Percentiles rank a stretch among this genome's conserved stretches.
Evolutionary conservation across 2,797 vertebrate species (phyloP).

Genomic region (Cuculus canorus): DNA sequence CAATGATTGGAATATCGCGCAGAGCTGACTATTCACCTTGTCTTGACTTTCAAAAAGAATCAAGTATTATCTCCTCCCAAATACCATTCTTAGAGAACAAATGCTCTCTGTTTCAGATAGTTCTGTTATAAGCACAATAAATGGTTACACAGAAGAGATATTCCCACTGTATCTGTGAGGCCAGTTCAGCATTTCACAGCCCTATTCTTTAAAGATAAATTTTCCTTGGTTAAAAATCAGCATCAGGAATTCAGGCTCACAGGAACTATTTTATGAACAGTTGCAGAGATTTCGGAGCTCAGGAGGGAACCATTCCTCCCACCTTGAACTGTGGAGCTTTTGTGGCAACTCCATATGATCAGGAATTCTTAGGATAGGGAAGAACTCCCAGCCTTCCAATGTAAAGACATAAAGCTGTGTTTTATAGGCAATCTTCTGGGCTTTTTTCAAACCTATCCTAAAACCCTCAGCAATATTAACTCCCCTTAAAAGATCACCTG

Average conservation of each 20-base stretch:
- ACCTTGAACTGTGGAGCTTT: conserved; percentile 29
- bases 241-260: conserved; percentile 22
- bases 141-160: conserved; percentile 26
- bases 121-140: conserved; percentile 18
- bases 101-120: background rate
- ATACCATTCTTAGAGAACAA: conserved; percentile 2
- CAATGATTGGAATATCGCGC: background rate
- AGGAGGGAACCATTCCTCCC: background rate
- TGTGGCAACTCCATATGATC: background rate
- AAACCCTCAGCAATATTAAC: background rate
- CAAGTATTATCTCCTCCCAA: background rate
- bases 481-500: background rate
- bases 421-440: background rate
- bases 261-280: conserved; percentile 9
- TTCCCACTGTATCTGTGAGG: background rate
- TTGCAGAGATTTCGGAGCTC: background rate
- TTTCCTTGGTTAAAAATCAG: conserved; percentile 39
- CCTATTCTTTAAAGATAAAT: conserved; percentile 25
- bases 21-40: background rate
- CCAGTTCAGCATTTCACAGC: conserved; percentile 14
- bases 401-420: background rate
- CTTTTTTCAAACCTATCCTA: background rate
- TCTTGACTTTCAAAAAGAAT: background rate
- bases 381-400: background rate
- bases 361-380: background rate